Evolutionary conservation across 2,888 invertebrate genomes (phyloP), one percentile per base, ranked within the genome.

Genomic region (Oconnorella tubifera): DNA sequence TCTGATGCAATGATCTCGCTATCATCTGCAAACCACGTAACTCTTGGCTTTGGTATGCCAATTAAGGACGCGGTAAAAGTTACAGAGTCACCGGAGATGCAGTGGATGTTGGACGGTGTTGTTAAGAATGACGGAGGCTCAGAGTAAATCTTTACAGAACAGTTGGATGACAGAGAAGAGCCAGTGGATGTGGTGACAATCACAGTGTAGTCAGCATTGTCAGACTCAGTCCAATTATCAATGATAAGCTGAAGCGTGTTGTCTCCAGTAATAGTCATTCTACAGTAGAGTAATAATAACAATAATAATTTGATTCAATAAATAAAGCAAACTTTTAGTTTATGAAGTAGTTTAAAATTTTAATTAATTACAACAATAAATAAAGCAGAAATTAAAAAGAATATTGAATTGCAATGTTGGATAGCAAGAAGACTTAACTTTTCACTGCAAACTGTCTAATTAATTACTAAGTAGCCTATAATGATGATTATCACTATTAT

Each of bases 181-280:
- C 19, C 19, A 19, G 40, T 14, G 19, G 10, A 19, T 14, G 40
- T 40, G 10, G 40, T 40, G 40, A 40, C 40, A 19, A 10, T 14
- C 10, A 40, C 40, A 19, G 40, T 40, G 40, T 40, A 40, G 10
- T 40, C 40, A 19, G 10, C 40, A 19, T 19, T 10, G 40, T 40
- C 40, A 14, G 40, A 10, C 19, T 40, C 40, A 40, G 40, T 40
- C 10, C 59, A 32, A 33, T 25, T 28, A 40, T 59, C 48, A 28
- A n/a, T 59, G 33, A 40, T n/a, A 28, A 59, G 32, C 14, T 19
- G 59, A 48, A 59, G 10, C 1, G n/a, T 33, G 59, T 59, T 33
- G 14, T 59, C 33, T 23, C 59, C 40, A 3, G 59, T 25, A 6
- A 33, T 40, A 27, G n/a, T 28, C n/a, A 33, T 6, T 40, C 14